Base-by-base conservation (phyloP, 37 sponge, comb jelly and placozoan species). In the Theonella swinhoei region DNA sequence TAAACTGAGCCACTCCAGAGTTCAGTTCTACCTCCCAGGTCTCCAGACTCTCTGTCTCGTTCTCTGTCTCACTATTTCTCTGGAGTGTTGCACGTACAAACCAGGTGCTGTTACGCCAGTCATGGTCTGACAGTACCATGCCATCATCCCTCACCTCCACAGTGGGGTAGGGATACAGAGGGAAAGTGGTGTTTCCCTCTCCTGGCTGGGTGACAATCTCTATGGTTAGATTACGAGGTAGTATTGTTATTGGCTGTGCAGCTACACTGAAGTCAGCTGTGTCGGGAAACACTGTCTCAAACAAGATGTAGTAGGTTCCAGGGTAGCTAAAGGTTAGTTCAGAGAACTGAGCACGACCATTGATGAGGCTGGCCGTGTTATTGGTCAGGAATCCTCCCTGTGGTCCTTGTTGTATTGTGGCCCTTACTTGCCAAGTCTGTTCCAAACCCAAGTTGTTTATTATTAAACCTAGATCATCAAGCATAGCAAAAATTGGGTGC, bases 71-170 rank as follows among this genome's bases (percentile, higher is more conserved):
- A 2, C 29, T 14, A 3, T 23, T 26, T 42, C n/a, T 47, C 36
- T 34, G 24, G 8, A 79, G 32, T 20, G n/a, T 40, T 19, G 82
- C 77, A 54, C 23, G 26, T 37, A 79, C 75, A 47, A 73, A 75
- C 95, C 95, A 94, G 1, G 54, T 66, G 37, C 76, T 80, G 65
- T 88, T 91, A 29, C 88, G 84, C 95, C 91, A 91, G 5, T 60
- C 77, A 30, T 77, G 82, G 23, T 94, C 91, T 26, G n/a, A 63
- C 25, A 91, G 74, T 1, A 77, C 42, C 5, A 32, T 61, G 7
- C 68, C 64, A 22, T 22, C 83, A 68, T 94, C 91, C 23, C 83
- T 17, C 17, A 94, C 70, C 32, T 76, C 37, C 2, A 94, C 81
- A 24, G 32, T 42, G 20, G 86, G 85, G 58, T 79, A 67, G 3